These are phyloP conservation scores for Seriola dumerili DNA, from an alignment of 2,113 vertebrate genomes.

Conservation along the genomic window DNA sequence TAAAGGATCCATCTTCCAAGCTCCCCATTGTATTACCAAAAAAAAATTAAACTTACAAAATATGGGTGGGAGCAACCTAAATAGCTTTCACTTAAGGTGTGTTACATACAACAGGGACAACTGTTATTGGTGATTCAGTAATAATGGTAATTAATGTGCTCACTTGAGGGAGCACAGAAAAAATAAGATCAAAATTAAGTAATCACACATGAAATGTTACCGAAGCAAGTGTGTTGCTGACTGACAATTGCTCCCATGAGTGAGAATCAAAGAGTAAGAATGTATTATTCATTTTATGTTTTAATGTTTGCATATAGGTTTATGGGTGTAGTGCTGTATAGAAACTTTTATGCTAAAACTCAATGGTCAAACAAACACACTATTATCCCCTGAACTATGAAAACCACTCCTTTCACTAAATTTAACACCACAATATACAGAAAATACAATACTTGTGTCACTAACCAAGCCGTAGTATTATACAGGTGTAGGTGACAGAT, in stretches of 20 bases:
- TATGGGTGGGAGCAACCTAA: background rate
- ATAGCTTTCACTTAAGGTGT: background rate
- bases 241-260: conserved; percentile 30
- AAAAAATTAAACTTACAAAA: background rate
- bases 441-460: background rate
- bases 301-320: conserved; percentile 31
- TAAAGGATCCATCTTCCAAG: background rate
- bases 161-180: conserved; percentile 15
- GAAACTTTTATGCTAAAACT: background rate
- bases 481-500: background rate
- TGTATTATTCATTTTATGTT: conserved; percentile 44
- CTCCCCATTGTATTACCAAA: background rate
- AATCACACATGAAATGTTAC: conserved; percentile 11
- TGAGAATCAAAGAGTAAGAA: conserved; percentile 45
- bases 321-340: conserved; percentile 18
- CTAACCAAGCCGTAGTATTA: background rate
- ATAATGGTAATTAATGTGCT: background rate
- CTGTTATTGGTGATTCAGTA: background rate
- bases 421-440: background rate
- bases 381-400: conserved; percentile 23
- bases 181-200: background rate
- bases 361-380: conserved; percentile 13
- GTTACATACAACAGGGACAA: background rate
- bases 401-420: conserved; percentile 58
- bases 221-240: conserved; percentile 11